Conservation (phyloP, 2,797 vertebrate species). For the Crotalus adamanteus region DNA sequence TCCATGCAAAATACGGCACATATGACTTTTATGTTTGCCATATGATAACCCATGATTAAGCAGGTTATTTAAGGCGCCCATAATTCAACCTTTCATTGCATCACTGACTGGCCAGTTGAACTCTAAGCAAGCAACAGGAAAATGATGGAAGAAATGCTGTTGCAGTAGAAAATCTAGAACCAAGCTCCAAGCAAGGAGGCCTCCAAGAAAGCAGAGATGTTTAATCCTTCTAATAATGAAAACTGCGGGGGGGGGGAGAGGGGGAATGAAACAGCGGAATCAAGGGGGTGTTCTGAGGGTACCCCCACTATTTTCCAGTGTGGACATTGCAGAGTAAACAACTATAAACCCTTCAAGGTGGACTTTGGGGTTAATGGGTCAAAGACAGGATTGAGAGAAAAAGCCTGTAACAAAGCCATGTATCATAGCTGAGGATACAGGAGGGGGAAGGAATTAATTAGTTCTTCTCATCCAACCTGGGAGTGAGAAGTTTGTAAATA, state of each 20-base stretch:
- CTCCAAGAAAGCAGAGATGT: not conserved
- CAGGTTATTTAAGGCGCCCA: not conserved
- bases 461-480: not conserved
- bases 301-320: not conserved
- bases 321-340: not conserved
- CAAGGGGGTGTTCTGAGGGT: not conserved
- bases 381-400: not conserved
- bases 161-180: not conserved
- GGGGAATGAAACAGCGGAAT: not conserved
- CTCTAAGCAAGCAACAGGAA: not conserved
- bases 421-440: not conserved
- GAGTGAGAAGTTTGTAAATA: not conserved
- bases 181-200: not conserved
- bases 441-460: not conserved
- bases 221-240: not conserved
- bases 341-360: not conserved
- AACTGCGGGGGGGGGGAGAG: not conserved
- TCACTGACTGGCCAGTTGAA: not conserved
- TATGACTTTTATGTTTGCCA: constrained; percentile 15
- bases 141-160: not conserved
- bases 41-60: constrained; percentile 27
- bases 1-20: constrained; percentile 1
- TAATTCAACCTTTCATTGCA: not conserved
- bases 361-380: not conserved
- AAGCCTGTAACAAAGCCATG: not conserved